A percentile compares a stretch with the other conserved stretches of the same genome.
phyloP scores from a whole-genome alignment of 2,797 vertebrate species.

The Acanthurus tractus region DNA sequence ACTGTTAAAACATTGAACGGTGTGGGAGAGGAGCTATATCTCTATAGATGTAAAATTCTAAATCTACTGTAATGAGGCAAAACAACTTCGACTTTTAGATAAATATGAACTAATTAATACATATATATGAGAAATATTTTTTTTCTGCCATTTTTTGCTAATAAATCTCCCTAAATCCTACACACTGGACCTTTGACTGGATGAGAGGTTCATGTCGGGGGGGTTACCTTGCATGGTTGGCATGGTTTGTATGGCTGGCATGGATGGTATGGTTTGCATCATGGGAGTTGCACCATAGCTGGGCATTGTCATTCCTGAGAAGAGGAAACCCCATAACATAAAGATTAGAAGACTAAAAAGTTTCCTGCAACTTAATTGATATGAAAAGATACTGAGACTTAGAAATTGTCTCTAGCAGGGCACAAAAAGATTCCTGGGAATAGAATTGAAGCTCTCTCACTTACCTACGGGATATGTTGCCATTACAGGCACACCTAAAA shows the following conservation, averaged over 20 bases:
- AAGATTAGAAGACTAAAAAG: neutral
- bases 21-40: too few species aligned
- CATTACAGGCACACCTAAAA: constrained; percentile 79
- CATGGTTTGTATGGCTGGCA: constrained; percentile 77
- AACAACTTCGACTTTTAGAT: too few species aligned
- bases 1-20: too few species aligned
- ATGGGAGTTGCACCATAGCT: constrained; percentile 84
- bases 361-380: neutral
- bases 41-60: too few species aligned
- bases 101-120: too few species aligned
- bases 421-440: neutral
- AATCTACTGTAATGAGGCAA: too few species aligned
- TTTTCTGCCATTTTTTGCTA: too few species aligned
- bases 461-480: constrained; percentile 84
- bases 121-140: too few species aligned
- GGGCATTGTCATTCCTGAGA: constrained; percentile 86
- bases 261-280: constrained; percentile 83
- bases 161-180: too few species aligned
- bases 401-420: neutral
- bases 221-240: constrained; percentile 80
- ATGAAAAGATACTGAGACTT: neutral
- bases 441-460: constrained; percentile 37
- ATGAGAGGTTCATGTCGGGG: neutral
- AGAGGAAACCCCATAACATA: constrained; percentile 1
- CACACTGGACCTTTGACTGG: neutral